These are phyloP conservation scores for Novumbra hubbsi DNA, from an alignment of 2,797 vertebrate genomes.

Conservation along the genomic window DNA sequence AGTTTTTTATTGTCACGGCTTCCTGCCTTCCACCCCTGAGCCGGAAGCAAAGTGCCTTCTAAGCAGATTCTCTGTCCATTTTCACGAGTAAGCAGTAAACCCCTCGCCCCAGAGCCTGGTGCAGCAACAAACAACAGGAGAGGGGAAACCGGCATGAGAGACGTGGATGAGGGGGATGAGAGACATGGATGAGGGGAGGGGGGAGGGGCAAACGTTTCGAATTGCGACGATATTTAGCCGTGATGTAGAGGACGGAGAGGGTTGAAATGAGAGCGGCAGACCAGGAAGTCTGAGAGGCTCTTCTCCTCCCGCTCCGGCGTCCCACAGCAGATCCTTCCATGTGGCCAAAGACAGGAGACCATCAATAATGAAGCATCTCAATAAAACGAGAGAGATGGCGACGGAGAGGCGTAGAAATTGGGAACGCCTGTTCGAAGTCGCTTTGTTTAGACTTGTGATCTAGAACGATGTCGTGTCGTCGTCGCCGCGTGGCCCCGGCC, in stretches of 20 bases:
- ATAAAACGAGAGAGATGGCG: conserved; percentile 27
- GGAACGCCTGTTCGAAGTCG: not conserved
- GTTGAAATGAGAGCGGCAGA: not conserved
- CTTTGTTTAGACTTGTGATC: not conserved
- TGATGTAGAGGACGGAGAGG: not conserved
- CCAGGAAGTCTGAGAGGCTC: not conserved
- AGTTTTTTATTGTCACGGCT: conserved; percentile 69
- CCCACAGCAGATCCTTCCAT: conserved; percentile 44
- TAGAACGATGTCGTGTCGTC: not conserved
- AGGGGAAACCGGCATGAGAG: conserved; percentile 24
- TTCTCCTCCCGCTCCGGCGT: not conserved
- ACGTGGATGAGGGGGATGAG: not conserved
- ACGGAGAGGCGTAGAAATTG: conserved; percentile 27
- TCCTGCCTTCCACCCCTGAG: conserved; percentile 66
- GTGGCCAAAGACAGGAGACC: conserved; percentile 54
- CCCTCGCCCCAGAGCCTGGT: conserved; percentile 56
- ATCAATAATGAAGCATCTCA: conserved; percentile 64
- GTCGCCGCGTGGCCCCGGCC: not conserved
- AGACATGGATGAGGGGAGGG: conserved; percentile 9
- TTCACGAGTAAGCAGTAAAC: conserved; percentile 77
- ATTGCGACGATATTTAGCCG: not conserved
- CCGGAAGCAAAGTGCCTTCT: conserved; percentile 69
- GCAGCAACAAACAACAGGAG: conserved; percentile 49
- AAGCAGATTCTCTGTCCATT: conserved; percentile 70
- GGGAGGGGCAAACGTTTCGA: not conserved